phyloP scores from a whole-genome alignment of 2,113 vertebrate species.

The Antechinus flavipes region DNA sequence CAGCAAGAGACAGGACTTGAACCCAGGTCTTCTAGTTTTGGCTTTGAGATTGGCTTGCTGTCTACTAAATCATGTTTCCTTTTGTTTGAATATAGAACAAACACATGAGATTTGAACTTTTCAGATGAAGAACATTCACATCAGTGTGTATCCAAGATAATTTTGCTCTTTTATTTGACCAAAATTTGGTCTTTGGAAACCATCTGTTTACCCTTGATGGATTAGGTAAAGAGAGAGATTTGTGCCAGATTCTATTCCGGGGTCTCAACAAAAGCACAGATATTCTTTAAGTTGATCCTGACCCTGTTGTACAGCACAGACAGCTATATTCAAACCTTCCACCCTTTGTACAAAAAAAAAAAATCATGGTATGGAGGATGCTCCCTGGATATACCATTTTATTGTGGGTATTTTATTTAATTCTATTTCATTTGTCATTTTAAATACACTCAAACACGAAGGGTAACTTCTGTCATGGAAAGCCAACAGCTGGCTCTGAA shows the following conservation, averaged over 20 bases:
- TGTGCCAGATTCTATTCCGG: not conserved
- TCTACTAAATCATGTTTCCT: not conserved
- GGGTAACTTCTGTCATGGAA: not conserved
- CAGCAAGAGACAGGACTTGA: not conserved
- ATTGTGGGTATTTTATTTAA: not conserved
- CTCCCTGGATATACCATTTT: not conserved
- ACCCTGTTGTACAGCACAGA: not conserved
- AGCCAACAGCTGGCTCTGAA: not conserved
- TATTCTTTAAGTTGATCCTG: not conserved
- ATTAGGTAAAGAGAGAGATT: not conserved
- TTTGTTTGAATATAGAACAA: conserved; percentile 10
- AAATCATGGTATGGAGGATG: not conserved
- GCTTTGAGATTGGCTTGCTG: not conserved
- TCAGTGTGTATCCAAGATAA: not conserved
- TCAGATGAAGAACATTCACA: not conserved
- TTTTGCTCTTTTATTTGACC: conserved; percentile 28
- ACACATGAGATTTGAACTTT: not conserved
- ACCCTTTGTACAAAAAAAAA: fast-evolving
- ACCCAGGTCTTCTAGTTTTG: not conserved
- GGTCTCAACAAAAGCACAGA: not conserved
- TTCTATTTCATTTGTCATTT: not conserved
- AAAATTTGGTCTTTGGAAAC: conserved; percentile 3
- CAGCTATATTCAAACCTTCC: not conserved
- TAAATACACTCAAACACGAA: conserved; percentile 25
- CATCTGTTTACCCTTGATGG: not conserved